Evolutionary conservation across 92 coral and sea anemone genomes (phyloP).

Genomic region (Meandrina meandrites): DNA sequence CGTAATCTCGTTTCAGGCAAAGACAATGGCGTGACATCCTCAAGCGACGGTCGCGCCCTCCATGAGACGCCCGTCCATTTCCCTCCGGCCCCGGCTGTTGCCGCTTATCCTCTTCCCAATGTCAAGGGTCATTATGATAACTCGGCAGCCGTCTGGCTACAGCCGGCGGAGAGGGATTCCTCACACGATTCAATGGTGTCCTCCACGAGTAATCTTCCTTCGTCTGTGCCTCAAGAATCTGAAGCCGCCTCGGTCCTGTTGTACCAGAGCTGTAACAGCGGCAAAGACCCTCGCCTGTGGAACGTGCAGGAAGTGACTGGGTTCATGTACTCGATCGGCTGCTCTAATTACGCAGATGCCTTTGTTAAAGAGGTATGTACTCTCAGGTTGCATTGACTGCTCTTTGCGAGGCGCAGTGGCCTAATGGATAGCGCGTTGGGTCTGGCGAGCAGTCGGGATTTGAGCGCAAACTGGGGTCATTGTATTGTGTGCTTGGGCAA

Average conservation of each 20-base stretch:
- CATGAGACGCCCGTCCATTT: constrained; percentile 21
- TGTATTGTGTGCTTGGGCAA: no score
- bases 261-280: constrained; percentile 84
- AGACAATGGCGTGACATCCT: constrained; percentile 91
- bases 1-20: constrained; percentile 55
- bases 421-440: no score
- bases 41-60: constrained; percentile 77
- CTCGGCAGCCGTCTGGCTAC: background rate
- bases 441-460: no score
- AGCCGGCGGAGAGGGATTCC: constrained; percentile 58
- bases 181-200: constrained; percentile 92
- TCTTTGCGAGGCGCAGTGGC: background rate
- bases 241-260: constrained; percentile 90
- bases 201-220: constrained; percentile 85
- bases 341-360: constrained; percentile 93
- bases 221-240: constrained; percentile 70
- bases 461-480: no score
- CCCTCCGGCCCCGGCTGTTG: constrained; percentile 22
- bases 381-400: background rate
- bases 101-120: constrained; percentile 8
- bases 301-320: constrained; percentile 88
- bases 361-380: constrained; percentile 85
- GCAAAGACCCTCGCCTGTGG: constrained; percentile 93
- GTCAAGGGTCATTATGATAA: constrained; percentile 7
- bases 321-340: constrained; percentile 89